Conservation (phyloP, 1,140 invertebrate genomes). For the Aplysia californica region DNA sequence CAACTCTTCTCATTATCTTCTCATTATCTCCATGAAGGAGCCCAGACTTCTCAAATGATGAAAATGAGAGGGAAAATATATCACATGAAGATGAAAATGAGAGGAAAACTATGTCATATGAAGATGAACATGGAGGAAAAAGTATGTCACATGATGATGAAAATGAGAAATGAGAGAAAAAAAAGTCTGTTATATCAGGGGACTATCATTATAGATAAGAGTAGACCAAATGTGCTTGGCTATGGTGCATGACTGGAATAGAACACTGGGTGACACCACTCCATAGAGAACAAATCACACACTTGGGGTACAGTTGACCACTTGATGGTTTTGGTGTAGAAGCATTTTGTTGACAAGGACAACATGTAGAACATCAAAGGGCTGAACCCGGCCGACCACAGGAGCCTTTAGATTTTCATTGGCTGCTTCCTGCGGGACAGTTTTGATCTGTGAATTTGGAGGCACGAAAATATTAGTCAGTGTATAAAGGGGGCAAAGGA, state of each 20-base stretch:
- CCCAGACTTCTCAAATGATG: slow-evolving; percentile 37
- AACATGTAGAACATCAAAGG: too few relatives aligned
- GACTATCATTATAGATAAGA: not conserved
- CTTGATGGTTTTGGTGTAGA: too few relatives aligned
- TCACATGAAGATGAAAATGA: not conserved
- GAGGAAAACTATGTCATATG: not conserved
- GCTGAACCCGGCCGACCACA: too few relatives aligned
- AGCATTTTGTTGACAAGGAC: too few relatives aligned
- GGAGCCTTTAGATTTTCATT: slow-evolving; percentile 35
- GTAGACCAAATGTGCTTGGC: not conserved
- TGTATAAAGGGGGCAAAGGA: not conserved
- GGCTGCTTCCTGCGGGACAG: slow-evolving; percentile 52
- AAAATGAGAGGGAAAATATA: slow-evolving; percentile 34
- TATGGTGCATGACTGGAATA: not conserved
- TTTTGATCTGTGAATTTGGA: slow-evolving; percentile 43
- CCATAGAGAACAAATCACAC: not conserved
- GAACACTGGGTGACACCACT: not conserved
- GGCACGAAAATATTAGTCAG: not conserved
- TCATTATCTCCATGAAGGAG: too few relatives aligned
- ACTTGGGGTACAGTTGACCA: slow-evolving; percentile 20
- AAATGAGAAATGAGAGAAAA: not conserved
- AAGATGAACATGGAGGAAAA: not conserved
- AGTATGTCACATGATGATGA: not conserved
- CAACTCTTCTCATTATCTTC: slow-evolving; percentile 24
- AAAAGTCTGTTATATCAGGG: not conserved